Evolutionary conservation across 1,140 invertebrate genomes (phyloP).

Genomic region (Drosophila ananassae): DNA sequence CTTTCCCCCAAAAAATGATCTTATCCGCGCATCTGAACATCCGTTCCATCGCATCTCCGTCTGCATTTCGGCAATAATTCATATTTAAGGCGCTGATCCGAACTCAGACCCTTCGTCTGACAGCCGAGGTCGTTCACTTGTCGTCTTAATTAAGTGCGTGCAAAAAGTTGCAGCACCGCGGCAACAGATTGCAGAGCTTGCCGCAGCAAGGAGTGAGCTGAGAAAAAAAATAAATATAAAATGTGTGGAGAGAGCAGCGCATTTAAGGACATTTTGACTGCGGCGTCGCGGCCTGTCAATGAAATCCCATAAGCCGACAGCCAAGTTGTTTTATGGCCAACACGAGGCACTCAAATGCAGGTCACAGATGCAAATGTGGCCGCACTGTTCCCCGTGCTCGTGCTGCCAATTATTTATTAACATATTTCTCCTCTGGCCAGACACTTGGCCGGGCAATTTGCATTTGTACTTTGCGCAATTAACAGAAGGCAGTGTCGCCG

Average conservation of each 20-base stretch:
- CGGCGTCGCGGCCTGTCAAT: slow-evolving; percentile 64
- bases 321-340: slow-evolving; percentile 53
- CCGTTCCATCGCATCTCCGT: slow-evolving; percentile 21
- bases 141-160: slow-evolving; percentile 79
- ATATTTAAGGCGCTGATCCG: slow-evolving; percentile 62
- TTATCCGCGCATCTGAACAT: slow-evolving; percentile 27
- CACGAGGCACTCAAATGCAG: slow-evolving; percentile 36
- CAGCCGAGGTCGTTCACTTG: slow-evolving; percentile 78
- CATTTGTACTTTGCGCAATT: slow-evolving; percentile 63
- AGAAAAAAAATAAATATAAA: slow-evolving; percentile 4
- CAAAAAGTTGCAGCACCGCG: slow-evolving; percentile 39
- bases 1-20: slow-evolving; percentile 16
- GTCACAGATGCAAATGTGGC: slow-evolving; percentile 47
- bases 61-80: slow-evolving; percentile 53
- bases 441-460: slow-evolving; percentile 8
- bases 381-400: slow-evolving; percentile 7
- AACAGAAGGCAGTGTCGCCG: slow-evolving; percentile 29
- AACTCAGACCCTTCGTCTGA: slow-evolving; percentile 44
- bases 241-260: slow-evolving; percentile 9
- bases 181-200: slow-evolving; percentile 30
- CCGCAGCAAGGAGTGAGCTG: slow-evolving; percentile 2
- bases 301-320: slow-evolving; percentile 73
- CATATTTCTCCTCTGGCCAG: slow-evolving; percentile 37
- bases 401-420: slow-evolving; percentile 64
- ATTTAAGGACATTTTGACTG: slow-evolving; percentile 74